Evolutionary conservation across 2,797 vertebrate species (phyloP).

Genomic region (Heteromormyrus szaboi): DNA sequence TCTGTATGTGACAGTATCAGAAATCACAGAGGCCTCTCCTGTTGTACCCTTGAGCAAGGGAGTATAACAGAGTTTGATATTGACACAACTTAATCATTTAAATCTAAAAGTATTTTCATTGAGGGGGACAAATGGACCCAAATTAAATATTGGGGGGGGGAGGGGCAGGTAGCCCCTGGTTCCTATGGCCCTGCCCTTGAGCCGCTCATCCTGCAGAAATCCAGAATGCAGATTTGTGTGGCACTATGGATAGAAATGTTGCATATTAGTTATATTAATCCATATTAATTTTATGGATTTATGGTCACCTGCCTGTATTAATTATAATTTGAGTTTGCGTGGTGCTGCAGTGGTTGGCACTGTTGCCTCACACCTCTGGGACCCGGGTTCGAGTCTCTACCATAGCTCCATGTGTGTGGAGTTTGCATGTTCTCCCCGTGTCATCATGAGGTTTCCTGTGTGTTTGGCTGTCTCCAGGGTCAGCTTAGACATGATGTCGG

Average conservation of each 20-base stretch:
- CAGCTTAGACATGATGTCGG: conserved; percentile 96
- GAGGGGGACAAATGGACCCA: not conserved
- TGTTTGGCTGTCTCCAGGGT: conserved; percentile 61
- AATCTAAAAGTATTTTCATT: not conserved
- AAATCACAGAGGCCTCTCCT: not conserved
- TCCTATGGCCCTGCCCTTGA: not conserved
- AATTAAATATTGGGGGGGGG: not conserved
- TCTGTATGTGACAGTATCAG: not conserved
- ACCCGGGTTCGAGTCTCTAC: not conserved
- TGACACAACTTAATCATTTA: not conserved
- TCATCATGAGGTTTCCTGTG: not conserved
- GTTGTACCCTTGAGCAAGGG: not conserved
- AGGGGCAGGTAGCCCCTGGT: not conserved
- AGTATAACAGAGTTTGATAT: not conserved
- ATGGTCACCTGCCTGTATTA: not conserved
- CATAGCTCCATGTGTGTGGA: not conserved
- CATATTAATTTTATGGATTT: not conserved
- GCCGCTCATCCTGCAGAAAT: not conserved
- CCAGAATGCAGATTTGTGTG: not conserved
- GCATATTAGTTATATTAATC: not conserved
- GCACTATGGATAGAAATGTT: not conserved
- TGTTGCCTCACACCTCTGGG: not conserved
- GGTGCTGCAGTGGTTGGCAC: not conserved
- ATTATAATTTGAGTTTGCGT: not conserved
- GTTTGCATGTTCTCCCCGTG: not conserved